These are phyloP conservation scores for Leptodactylus fuscus DNA, from an alignment of 2,113 vertebrate genomes.

Conservation along the genomic window DNA sequence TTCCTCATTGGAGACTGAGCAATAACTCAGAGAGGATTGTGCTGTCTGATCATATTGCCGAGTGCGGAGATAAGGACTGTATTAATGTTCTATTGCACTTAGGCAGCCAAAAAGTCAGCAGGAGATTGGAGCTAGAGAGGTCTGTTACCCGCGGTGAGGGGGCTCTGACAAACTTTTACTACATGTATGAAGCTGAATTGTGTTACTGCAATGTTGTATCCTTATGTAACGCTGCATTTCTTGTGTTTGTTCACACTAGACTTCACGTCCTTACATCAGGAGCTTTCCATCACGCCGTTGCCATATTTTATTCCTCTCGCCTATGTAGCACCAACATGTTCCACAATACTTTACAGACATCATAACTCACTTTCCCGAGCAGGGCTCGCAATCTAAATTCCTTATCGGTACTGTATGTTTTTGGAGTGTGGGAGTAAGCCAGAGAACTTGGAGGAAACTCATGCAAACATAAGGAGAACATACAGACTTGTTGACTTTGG, in stretches of 20 bases:
- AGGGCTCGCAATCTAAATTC: too few species aligned
- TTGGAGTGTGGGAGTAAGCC: too few species aligned
- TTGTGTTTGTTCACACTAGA: background rate
- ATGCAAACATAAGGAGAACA: too few species aligned
- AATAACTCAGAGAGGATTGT: constrained; percentile 55
- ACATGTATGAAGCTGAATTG: background rate
- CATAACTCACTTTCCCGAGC: too few species aligned
- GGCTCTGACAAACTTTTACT: background rate
- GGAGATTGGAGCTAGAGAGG: background rate
- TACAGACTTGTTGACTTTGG: too few species aligned
- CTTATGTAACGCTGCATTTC: too few species aligned
- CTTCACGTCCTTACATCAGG: background rate
- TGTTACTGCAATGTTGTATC: background rate
- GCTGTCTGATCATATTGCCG: constrained; percentile 53
- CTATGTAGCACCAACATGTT: too few species aligned
- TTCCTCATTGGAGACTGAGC: constrained; percentile 54
- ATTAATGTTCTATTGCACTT: constrained; percentile 60
- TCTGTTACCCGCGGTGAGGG: background rate
- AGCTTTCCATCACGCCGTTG: background rate
- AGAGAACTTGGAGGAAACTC: too few species aligned
- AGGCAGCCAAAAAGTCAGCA: constrained; percentile 65
- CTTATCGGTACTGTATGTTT: too few species aligned
- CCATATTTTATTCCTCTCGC: too few species aligned
- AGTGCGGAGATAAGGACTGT: constrained; percentile 40
- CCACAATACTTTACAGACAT: too few species aligned